A percentile compares a stretch with the other conserved stretches of the same genome.
Conservation (phyloP, 2,888 invertebrate species). For the Argyresthia goedartella region DNA sequence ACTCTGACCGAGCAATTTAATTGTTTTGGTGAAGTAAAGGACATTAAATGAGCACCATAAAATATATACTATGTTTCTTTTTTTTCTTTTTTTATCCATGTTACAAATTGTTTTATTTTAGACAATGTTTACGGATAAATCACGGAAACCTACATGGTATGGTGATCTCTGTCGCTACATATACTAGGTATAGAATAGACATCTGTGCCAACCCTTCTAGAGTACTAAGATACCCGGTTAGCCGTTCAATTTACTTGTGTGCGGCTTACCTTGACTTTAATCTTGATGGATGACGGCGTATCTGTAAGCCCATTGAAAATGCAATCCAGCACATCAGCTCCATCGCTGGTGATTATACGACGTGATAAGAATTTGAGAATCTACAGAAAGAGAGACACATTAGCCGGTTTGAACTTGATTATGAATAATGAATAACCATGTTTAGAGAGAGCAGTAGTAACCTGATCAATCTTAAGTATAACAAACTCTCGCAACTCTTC, state of each 20-base stretch:
- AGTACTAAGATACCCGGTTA: not conserved
- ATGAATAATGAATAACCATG: not conserved
- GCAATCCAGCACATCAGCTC: conserved; percentile 38
- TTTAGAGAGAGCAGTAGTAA: conserved; percentile 12
- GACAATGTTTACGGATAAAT: too few relatives aligned
- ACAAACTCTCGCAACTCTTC: conserved; percentile 43
- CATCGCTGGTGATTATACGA: conserved; percentile 44
- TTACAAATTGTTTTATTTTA: too few relatives aligned
- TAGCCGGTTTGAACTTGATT: not conserved
- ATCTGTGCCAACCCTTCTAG: not conserved
- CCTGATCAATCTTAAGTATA: conserved; percentile 34
- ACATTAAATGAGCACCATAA: too few relatives aligned
- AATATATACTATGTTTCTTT: too few relatives aligned
- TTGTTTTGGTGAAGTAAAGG: too few relatives aligned
- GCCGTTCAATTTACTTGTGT: not conserved
- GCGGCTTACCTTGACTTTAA: conserved; percentile 35
- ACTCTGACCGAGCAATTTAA: too few relatives aligned
- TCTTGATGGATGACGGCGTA: conserved; percentile 19
- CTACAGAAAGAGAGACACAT: conserved; percentile 22
- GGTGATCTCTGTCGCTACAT: too few relatives aligned
- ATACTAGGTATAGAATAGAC: too few relatives aligned
- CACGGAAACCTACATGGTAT: too few relatives aligned
- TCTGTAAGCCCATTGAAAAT: conserved; percentile 44
- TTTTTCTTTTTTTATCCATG: too few relatives aligned
- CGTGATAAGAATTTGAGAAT: conserved; percentile 35